Conservation (phyloP, 2,888 invertebrate genomes). For the Mactromeris polynyma region DNA sequence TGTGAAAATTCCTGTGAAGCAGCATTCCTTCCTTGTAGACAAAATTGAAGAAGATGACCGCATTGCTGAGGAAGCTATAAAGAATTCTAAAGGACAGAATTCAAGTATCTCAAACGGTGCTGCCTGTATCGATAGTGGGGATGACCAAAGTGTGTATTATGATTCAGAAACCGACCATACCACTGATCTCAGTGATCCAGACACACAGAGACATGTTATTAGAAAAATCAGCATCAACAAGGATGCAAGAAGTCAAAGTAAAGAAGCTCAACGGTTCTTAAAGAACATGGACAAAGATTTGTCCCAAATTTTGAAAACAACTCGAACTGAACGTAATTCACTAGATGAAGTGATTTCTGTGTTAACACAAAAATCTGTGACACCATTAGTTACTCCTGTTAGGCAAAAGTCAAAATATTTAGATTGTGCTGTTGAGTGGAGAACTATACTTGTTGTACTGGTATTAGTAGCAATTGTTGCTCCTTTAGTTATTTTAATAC, state of each 20-base stretch:
- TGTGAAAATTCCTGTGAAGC: constrained; percentile 93
- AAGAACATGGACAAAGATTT: constrained; percentile 85
- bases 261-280: constrained; percentile 82
- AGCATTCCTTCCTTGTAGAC: constrained; percentile 84
- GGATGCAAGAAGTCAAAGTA: constrained; percentile 77
- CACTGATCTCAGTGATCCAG: constrained; percentile 83
- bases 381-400: constrained; percentile 71
- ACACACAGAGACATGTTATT: constrained; percentile 80
- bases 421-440: constrained; percentile 82
- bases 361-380: constrained; percentile 81
- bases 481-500: constrained; percentile 17
- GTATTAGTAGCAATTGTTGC: constrained; percentile 45
- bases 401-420: constrained; percentile 45
- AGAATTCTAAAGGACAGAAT: constrained; percentile 3
- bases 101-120: constrained; percentile 51
- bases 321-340: constrained; percentile 78
- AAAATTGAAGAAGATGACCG: constrained; percentile 72
- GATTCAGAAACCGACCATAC: constrained; percentile 73
- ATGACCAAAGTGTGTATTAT: constrained; percentile 62
- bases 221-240: constrained; percentile 83
- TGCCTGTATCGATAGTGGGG: constrained; percentile 48
- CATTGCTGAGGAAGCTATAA: constrained; percentile 12
- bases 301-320: constrained; percentile 77
- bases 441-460: constrained; percentile 53
- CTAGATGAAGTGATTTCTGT: constrained; percentile 84